Conservation (phyloP, 2,113 vertebrate genomes). For the Protobothrops mucrosquamatus region DNA sequence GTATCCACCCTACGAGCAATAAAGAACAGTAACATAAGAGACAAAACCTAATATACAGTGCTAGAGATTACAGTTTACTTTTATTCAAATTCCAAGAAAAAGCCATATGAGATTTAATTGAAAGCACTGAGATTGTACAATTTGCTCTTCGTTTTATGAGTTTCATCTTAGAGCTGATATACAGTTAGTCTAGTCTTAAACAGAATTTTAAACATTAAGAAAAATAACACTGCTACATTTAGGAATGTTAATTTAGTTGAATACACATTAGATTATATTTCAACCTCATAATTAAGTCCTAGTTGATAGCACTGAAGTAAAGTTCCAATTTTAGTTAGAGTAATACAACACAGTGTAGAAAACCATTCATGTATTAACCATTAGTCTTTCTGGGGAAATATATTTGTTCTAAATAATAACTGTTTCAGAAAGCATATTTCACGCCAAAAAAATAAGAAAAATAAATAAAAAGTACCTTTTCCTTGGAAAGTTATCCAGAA, state of each 20-base stretch:
- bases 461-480: neutral
- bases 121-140: neutral
- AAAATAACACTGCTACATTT: neutral
- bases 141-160: neutral
- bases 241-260: neutral
- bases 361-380: constrained; percentile 47
- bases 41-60: neutral
- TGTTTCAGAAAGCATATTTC: constrained; percentile 34
- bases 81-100: neutral
- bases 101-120: neutral
- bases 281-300: neutral
- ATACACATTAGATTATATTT: neutral
- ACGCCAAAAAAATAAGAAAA: constrained; percentile 30
- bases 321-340: constrained; percentile 29
- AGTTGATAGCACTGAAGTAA: neutral
- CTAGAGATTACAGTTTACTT: neutral
- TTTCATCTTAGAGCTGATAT: neutral
- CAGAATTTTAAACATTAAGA: neutral
- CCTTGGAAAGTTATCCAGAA: neutral
- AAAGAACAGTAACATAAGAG: neutral
- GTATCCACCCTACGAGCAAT: neutral
- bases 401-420: constrained; percentile 34
- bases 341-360: constrained; percentile 51
- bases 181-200: neutral
- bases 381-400: constrained; percentile 53